Conservation (phyloP, 2,113 vertebrate genomes). For the Hydrolagus affinis region DNA sequence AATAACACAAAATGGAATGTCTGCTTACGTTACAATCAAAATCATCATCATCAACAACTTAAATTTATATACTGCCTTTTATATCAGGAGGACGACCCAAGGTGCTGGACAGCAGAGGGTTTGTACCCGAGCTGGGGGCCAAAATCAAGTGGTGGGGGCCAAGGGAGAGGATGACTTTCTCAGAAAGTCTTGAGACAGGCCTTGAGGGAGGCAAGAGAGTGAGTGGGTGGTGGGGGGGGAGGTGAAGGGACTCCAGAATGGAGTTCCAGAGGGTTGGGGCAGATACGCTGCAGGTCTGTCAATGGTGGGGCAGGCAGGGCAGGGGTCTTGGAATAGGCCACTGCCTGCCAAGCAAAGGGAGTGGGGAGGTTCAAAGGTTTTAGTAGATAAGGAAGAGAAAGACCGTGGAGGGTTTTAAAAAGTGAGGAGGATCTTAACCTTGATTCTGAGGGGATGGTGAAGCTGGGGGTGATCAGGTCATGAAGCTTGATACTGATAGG, state of each 20-base stretch:
- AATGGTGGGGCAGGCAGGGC: neutral
- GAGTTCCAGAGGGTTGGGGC: neutral
- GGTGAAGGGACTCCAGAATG: neutral
- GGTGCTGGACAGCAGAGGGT: neutral
- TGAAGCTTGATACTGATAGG: no score
- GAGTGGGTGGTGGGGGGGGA: neutral
- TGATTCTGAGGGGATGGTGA: neutral
- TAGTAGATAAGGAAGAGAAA: neutral
- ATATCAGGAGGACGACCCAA: neutral
- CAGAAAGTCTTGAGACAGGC: no score
- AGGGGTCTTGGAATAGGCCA: neutral
- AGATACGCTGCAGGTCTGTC: neutral
- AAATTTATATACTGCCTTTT: neutral
- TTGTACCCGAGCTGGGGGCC: neutral
- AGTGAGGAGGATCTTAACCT: neutral
- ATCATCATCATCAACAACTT: neutral
- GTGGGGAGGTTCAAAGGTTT: neutral
- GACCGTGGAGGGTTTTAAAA: neutral
- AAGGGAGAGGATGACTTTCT: neutral
- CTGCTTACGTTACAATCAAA: neutral
- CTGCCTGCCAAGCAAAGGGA: neutral
- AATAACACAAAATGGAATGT: neutral
- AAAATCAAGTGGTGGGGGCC: neutral
- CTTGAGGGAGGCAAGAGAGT: no score
- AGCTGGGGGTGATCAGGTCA: neutral